Conservation (phyloP, 2,113 vertebrate species). For the Phalacrocorax aristotelis region DNA sequence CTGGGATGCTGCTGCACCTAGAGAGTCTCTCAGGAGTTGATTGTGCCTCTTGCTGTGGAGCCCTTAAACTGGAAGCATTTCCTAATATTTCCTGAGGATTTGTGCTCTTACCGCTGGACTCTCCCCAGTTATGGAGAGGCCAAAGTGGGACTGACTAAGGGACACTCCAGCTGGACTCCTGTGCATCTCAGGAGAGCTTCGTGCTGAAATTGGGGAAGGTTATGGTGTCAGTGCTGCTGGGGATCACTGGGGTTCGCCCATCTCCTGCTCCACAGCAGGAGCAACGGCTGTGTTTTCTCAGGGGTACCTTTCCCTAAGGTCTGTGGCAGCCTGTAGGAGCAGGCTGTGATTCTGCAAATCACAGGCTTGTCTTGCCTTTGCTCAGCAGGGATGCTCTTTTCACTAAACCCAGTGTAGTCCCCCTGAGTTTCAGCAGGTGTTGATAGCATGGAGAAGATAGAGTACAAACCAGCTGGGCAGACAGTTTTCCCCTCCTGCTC, state of each 20-base stretch:
- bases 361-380: neutral
- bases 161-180: neutral
- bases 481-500: neutral
- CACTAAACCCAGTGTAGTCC: neutral
- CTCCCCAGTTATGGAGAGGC: neutral
- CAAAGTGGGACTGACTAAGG: neutral
- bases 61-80: neutral
- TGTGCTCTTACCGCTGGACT: neutral
- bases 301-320: neutral
- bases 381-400: conserved; percentile 26
- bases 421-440: neutral
- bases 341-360: neutral
- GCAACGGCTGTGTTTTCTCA: neutral
- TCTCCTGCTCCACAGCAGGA: neutral
- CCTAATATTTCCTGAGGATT: neutral
- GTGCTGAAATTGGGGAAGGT: neutral
- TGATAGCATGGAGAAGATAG: neutral
- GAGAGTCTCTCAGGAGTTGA: conserved; percentile 16
- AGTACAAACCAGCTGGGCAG: neutral
- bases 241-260: neutral
- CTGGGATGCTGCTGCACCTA: neutral
- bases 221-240: neutral
- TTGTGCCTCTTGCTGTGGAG: neutral
- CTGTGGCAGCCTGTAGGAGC: neutral
- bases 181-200: neutral